phyloP scores from a whole-genome alignment of 1,140 invertebrate genomes.

The Trichonephila clavipes region DNA sequence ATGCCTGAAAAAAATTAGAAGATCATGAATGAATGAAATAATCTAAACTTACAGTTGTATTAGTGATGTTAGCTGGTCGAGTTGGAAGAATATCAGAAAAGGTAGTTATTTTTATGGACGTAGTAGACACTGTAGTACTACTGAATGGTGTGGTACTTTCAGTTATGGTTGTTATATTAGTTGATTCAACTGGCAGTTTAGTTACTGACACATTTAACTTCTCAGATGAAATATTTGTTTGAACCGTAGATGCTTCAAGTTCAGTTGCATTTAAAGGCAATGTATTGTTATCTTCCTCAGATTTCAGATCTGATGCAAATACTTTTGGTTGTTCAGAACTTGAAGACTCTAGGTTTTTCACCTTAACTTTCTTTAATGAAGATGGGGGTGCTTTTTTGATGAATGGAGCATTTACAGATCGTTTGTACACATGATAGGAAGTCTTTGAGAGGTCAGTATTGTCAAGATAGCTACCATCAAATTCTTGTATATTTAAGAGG shows the following conservation, averaged over 20 bases:
- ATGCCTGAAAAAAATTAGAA: not conserved
- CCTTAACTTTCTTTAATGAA: constrained; percentile 10
- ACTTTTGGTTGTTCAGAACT: constrained; percentile 28
- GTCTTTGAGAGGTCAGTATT: constrained; percentile 29
- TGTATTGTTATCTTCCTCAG: constrained; percentile 12
- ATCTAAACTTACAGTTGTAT: constrained; percentile 45
- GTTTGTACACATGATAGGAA: constrained; percentile 44
- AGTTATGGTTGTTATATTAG: not conserved
- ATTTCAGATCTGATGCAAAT: constrained; percentile 17
- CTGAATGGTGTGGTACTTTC: not conserved
- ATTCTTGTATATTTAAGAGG: constrained; percentile 38
- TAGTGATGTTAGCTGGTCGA: constrained; percentile 34
- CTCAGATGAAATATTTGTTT: constrained; percentile 20
- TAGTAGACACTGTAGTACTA: constrained; percentile 26
- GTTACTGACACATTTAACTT: constrained; percentile 15
- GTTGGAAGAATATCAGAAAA: constrained; percentile 43
- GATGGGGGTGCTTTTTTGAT: constrained; percentile 54
- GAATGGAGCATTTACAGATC: constrained; percentile 12
- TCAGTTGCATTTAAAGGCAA: not conserved
- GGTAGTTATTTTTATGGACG: not conserved
- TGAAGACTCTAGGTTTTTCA: not conserved
- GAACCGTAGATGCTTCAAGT: not conserved
- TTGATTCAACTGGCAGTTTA: not conserved
- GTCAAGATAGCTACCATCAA: constrained; percentile 54
- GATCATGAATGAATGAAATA: not conserved